phyloP scores from a whole-genome alignment of 2,113 vertebrate genomes.

The Phyllostomus hastatus region DNA sequence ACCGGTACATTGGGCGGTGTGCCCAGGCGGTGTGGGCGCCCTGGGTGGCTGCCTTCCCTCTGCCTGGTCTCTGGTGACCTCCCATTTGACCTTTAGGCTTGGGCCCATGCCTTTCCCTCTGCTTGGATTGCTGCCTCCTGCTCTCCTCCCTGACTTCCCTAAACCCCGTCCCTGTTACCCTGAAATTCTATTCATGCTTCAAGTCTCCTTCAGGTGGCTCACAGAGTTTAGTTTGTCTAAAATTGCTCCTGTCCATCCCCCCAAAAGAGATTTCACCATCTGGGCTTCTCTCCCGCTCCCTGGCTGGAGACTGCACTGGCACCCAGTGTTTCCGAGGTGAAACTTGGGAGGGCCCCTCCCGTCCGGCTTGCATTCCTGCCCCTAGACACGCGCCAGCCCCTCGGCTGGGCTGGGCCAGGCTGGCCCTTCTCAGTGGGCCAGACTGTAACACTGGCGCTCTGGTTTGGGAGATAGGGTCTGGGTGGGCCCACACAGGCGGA shows the following conservation, averaged over 20 bases:
- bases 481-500: background rate
- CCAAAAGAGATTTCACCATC: background rate
- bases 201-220: background rate
- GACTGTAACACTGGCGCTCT: background rate
- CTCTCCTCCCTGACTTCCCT: background rate
- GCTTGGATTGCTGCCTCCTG: background rate
- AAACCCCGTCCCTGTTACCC: background rate
- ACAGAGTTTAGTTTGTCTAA: background rate
- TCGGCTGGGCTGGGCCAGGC: background rate
- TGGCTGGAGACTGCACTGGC: background rate
- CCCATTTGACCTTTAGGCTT: background rate
- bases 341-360: background rate
- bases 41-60: background rate
- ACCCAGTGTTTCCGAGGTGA: background rate
- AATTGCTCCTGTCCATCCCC: background rate
- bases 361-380: background rate
- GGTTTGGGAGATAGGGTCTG: background rate
- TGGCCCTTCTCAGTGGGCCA: background rate
- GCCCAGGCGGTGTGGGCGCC: fast-evolving
- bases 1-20: too few species aligned
- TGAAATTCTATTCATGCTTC: background rate
- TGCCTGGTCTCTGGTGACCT: background rate
- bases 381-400: too few species aligned
- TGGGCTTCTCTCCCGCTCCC: background rate
- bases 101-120: background rate